Evolutionary conservation across 2,113 vertebrate genomes (phyloP).

Genomic region (Pica pica): DNA sequence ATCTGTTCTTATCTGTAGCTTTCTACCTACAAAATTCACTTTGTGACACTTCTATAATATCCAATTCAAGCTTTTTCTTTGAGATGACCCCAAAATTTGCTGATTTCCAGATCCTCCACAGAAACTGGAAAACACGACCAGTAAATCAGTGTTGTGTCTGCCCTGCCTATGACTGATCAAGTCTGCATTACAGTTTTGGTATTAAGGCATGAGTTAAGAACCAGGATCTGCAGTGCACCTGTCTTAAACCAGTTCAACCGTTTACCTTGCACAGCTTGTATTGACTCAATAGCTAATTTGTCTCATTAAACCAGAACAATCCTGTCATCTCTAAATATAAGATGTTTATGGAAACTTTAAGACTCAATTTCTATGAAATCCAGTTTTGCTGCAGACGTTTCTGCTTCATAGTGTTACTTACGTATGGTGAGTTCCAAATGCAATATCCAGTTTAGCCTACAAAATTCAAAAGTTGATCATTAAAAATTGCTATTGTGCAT

Average conservation of each 20-base stretch:
- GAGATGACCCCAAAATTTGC: neutral
- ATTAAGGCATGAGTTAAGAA: neutral
- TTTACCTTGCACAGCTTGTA: neutral
- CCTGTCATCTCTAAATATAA: neutral
- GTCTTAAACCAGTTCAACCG: neutral
- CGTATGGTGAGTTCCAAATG: conserved; percentile 98
- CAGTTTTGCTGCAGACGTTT: neutral
- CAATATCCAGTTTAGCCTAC: conserved; percentile 96
- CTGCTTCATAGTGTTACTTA: conserved; percentile 73
- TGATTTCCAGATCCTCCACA: neutral
- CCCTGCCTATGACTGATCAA: neutral
- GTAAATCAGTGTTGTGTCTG: neutral
- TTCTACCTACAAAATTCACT: neutral
- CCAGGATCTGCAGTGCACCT: neutral
- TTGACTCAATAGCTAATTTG: neutral
- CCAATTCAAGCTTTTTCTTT: neutral
- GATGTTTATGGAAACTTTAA: neutral
- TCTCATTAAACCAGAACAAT: neutral
- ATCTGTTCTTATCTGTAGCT: neutral
- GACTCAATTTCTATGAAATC: neutral
- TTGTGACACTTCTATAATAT: neutral
- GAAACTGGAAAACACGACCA: neutral
- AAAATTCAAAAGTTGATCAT: conserved; percentile 2
- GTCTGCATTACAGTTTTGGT: neutral
- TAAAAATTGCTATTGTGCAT: neutral